Evolutionary conservation across 2,888 invertebrate species (phyloP), one percentile per base, ranked within the genome.

Genomic region (Erebia aethiops): DNA sequence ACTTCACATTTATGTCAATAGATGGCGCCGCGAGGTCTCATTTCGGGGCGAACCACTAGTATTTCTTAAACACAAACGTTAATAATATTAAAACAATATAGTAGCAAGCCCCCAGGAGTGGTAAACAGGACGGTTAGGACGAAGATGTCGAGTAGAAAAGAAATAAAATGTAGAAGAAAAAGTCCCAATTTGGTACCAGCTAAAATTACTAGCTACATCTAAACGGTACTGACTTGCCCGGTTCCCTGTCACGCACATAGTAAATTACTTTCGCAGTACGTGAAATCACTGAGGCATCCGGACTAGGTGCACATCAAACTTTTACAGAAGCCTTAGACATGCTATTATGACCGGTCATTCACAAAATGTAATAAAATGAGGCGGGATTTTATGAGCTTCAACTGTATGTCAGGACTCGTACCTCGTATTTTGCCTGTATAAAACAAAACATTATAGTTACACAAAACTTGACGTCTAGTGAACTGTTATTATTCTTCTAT

Each of bases 301-400:
- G 78, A 82, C 78, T 76, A 66, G 74, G 74, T 72, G 81, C 77
- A 80, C 82, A 86, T 86, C 78, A 85, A 87, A 84, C 72, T 86
- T 86, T 86, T 79, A 85, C 79, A 77, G 76, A 79, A 75, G 77
- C 78, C 80, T 82, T 78, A 82, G 77, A 82, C 83, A 82, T 82
- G 79, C 80, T 77, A 84, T 89, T 86, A 87, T 84, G 81, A 80
- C 82, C 18, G 83, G 82, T 83, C 84, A 85, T 89, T 87, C 83
- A 76, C 78, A 77, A 80, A 78, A 78, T 79, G 84, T 84, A 84
- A 87, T 89, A 90, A 87, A 87, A 82, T 80, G 72, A 79, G 80
- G 79, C 80, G 81, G 84, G 87, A 89, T 89, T 91, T 91, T 89
- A 91, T 84, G 89, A 87, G 77, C 77, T 69, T 62, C 62, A 60